Conservation (phyloP, 2,113 vertebrate species). For the Chloebia gouldiae region DNA sequence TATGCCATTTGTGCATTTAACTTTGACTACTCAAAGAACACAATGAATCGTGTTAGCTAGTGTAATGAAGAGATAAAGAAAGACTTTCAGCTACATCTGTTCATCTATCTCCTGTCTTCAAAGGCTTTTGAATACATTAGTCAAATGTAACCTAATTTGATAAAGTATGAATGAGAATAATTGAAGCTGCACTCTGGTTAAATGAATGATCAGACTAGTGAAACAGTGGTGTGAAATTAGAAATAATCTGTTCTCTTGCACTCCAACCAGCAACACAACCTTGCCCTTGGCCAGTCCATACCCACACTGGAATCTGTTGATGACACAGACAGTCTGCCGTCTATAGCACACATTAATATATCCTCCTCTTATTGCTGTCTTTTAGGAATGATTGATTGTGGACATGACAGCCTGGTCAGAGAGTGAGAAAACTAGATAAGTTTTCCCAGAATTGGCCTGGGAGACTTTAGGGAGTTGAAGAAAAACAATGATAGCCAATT, state of each 20-base stretch:
- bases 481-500: too few species aligned
- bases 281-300: neutral
- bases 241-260: neutral
- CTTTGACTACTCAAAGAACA: neutral
- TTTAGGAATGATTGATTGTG: neutral
- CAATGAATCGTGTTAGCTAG: neutral
- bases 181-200: neutral
- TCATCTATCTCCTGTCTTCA: neutral
- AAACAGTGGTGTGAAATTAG: neutral
- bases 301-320: neutral
- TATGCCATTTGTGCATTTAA: neutral
- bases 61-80: neutral
- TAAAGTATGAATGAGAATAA: neutral
- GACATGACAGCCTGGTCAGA: too few species aligned
- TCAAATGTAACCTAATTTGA: neutral
- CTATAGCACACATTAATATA: neutral
- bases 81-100: neutral
- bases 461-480: too few species aligned
- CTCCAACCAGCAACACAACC: neutral
- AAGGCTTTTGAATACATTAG: neutral
- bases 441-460: too few species aligned
- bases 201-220: neutral
- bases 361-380: neutral
- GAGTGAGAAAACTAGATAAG: too few species aligned
- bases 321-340: neutral